Evolutionary conservation across 1,140 invertebrate species (phyloP), one percentile per base, ranked within the genome.

Genomic region (Drosophila carrolli): DNA sequence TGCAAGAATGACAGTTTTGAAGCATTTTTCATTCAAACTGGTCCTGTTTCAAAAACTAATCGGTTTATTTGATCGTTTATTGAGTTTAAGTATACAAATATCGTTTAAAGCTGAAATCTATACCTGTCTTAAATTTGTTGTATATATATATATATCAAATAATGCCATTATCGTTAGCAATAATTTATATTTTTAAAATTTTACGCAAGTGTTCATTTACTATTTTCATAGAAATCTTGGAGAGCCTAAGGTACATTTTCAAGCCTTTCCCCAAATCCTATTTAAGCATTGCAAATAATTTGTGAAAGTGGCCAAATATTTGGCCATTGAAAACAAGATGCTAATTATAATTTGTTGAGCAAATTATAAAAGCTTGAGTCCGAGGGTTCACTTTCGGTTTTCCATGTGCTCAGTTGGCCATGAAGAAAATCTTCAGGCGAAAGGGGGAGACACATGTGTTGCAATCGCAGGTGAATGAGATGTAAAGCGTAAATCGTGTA

Each of bases 401-500:
- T 32, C 32, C 47, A 19, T 6, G 27, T 35, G 56, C 35, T 61
- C 65, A 38, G 13, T 46, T 66, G 46, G 27, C 38, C 67, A 11
- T 71, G 65, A 71, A 58, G 44, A 41, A 41, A 43, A 41, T 16
- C 2, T 14, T 11, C 10, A 10, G 19, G 27, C 16, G 27, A 2
- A 4, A 65, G 16, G 10, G 35, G 7, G 43, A 47, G 29, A 40
- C 16, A 65, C 53, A 19, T 35, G 41, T 74, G 59, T 58, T 50
- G 65, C 61, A 88, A 83, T 41, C 19, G 27, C 53, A 71, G 68
- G 68, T 72, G 66, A 83, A 75, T 74, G 66, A 16, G 66, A 43
- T 71, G 65, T 71, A 72, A 72, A 47, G 56, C 59, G 38, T 78
- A 81, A 66, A 68, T 71, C 70, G 66, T 86, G 83, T 88, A 68